Evolutionary conservation across 2,113 vertebrate species (phyloP).

Genomic region (Neodon shergylaensis): DNA sequence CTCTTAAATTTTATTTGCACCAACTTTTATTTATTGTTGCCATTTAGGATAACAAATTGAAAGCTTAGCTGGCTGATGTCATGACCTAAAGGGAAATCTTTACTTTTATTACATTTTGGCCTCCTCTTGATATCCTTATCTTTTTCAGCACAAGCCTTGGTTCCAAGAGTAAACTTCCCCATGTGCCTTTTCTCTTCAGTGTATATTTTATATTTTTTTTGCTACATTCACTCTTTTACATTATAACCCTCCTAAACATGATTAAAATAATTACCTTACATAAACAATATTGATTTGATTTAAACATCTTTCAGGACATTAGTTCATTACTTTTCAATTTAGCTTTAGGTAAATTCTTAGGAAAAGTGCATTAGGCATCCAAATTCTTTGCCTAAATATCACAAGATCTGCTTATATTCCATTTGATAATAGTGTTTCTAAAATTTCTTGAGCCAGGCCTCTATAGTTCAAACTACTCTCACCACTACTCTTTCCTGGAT

Average conservation of each 20-base stretch:
- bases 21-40: background rate
- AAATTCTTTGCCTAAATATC: background rate
- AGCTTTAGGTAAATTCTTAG: background rate
- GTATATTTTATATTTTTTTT: background rate
- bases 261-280: background rate
- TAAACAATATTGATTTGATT: background rate
- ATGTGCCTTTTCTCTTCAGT: background rate
- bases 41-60: background rate
- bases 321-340: background rate
- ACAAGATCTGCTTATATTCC: background rate
- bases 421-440: background rate
- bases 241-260: background rate
- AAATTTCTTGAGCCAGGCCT: background rate
- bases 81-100: background rate
- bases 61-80: background rate
- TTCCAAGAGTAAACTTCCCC: background rate
- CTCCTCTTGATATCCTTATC: background rate
- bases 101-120: background rate
- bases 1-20: background rate
- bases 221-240: background rate
- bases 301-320: background rate
- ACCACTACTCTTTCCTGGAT: background rate
- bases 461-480: background rate
- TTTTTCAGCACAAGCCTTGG: background rate
- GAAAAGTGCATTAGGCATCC: background rate